Evolutionary conservation across 2,797 vertebrate species (phyloP).

Genomic region (Enteromius anoplus): DNA sequence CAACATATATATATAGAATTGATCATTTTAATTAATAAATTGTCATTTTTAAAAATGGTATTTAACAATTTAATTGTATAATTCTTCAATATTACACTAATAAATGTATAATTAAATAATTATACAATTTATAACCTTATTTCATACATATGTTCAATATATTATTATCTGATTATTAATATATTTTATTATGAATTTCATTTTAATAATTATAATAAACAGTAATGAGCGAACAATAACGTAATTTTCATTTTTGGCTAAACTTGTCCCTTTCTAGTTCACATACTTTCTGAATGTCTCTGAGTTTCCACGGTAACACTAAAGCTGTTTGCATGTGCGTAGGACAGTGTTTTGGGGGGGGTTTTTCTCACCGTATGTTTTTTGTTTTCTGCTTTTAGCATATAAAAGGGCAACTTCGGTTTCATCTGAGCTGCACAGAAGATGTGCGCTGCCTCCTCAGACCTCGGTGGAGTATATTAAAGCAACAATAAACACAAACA

Average conservation of each 20-base stretch:
- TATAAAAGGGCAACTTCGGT: slow-evolving; percentile 53
- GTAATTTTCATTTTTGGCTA: background rate
- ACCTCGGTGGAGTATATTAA: slow-evolving; percentile 27
- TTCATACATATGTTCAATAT: background rate
- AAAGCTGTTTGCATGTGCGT: slow-evolving; percentile 30
- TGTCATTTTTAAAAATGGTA: too few species aligned
- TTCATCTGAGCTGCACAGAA: slow-evolving; percentile 42
- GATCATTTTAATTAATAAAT: too few species aligned
- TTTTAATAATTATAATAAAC: background rate
- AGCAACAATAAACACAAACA: slow-evolving; percentile 35
- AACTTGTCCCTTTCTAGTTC: slow-evolving; percentile 36
- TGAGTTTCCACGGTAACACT: slow-evolving; percentile 59
- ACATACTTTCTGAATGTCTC: slow-evolving; percentile 30
- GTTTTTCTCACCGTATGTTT: slow-evolving; percentile 37
- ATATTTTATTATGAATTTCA: too few species aligned
- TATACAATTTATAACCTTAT: background rate
- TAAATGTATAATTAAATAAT: background rate
- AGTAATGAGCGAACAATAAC: background rate
- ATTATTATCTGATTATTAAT: background rate
- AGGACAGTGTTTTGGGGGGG: slow-evolving; percentile 6
- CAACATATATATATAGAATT: too few species aligned
- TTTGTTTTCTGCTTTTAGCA: slow-evolving; percentile 55
- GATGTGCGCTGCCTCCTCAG: slow-evolving; percentile 45
- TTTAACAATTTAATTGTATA: too few species aligned
- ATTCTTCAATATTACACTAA: background rate